Evolutionary conservation across 2,888 invertebrate genomes (phyloP), one percentile per base, ranked within the genome.

Genomic region (Tolmerus cingulatus): DNA sequence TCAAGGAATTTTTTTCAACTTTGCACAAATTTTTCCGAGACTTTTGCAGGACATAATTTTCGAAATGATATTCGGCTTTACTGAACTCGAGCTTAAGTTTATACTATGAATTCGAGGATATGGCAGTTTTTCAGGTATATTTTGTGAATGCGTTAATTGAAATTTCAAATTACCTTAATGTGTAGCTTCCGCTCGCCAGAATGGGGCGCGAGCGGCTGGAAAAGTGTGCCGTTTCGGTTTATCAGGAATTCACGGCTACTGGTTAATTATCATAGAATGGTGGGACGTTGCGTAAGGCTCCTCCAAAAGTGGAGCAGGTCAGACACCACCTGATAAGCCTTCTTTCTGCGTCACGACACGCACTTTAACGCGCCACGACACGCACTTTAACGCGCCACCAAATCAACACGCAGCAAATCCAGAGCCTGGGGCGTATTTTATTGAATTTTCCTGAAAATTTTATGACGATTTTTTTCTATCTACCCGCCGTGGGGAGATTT

Each of bases 191-290:
- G 37, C 1, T 37, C 30, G 12, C 82, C 34, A 55, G 14, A n/a
- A 37, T 30, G 76, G 30, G 34, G 34, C 4, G 34, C 34, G 34
- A 34, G 34, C 34, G 34, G 2, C 34, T 34, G 4, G 1, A 66
- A 76, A 30, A 8, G 76, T 57, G 34, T 34, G 34, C 12, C 40
- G 40, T 2, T 40, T 14, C 9, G 19, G 46, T 43, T 82, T 82
- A 82, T 82, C 82, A 57, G 23, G 57, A 82, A 82, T 66, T 82
- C 57, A 82, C 82, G 82, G 51, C 40, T 16, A 30, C 57, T 82
- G 37, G 23, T 37, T 82, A 82, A 82, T 82, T 82, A 82, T 66
- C 82, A 82, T 82, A 82, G 37, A 82, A 82, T 82, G 66, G 82
- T 40, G 40, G 40, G 40, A 40, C 55, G 57, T 82, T 55, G 19